A percentile compares a stretch with the other conserved stretches of the same genome.
Evolutionary conservation across 1,140 invertebrate genomes (phyloP).

Genomic region (Drosophila obscura): DNA sequence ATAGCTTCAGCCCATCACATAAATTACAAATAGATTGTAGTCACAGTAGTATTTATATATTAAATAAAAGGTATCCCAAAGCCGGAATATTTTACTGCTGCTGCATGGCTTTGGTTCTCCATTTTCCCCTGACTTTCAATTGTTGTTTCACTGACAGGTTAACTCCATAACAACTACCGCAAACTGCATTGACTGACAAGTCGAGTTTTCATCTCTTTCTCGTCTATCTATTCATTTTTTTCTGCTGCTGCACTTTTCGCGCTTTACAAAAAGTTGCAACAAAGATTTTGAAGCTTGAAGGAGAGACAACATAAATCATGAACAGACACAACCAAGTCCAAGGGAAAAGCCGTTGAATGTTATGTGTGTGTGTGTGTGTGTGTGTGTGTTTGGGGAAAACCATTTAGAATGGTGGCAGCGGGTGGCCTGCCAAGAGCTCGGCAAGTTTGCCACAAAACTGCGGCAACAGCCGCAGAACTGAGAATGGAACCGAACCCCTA

Average conservation of each 20-base stretch:
- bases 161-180: constrained; percentile 55
- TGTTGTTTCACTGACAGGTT: constrained; percentile 37
- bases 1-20: no score
- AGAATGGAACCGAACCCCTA: background rate
- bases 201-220: constrained; percentile 61
- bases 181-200: constrained; percentile 68
- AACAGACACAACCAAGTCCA: constrained; percentile 63
- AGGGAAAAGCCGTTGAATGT: constrained; percentile 8
- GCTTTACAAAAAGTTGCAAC: constrained; percentile 16
- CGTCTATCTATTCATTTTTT: background rate
- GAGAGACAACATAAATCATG: constrained; percentile 76
- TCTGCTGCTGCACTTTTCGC: constrained; percentile 33
- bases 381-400: constrained; percentile 33
- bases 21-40: no score
- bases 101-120: no score
- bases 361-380: constrained; percentile 19
- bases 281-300: constrained; percentile 33
- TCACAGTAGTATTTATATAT: no score
- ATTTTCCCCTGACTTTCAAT: background rate
- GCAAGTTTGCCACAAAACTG: constrained; percentile 51
- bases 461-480: constrained; percentile 35
- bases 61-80: no score
- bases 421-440: constrained; percentile 19
- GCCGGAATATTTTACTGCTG: no score
- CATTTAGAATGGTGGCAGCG: constrained; percentile 27